Base-by-base conservation (phyloP, 2,797 vertebrate genomes). In the Gambelia wislizenii region DNA sequence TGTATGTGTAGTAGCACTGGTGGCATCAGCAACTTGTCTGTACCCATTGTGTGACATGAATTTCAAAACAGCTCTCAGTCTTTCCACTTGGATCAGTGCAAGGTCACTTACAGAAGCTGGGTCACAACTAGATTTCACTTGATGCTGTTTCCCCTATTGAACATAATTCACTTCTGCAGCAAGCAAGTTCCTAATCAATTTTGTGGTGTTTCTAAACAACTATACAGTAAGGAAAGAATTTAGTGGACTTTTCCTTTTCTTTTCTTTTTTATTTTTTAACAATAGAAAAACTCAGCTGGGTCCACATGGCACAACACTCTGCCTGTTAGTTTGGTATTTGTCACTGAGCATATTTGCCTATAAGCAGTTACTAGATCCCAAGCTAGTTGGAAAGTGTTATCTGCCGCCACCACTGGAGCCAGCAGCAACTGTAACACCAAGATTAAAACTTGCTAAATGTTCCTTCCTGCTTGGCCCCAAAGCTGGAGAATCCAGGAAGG, bases 371-470 rank as follows among this genome's bases (percentile, higher is more conserved):
- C 70, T 83, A 8, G 76, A 89, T 76, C 77, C 78, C 44, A 86
- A 39, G 64, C 54, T 54, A 56, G 47, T 30, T 82, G 33, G 72
- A 54, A 69, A 83, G 22, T 1, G 72, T 85, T 89, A 89, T 89
- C 89, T 75, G 18, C 10, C n/a, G 27, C n/a, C 44, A 56, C 70
- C 84, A 85, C 67, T n/a, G 61, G 54, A 69, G 59, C 33, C 72
- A 77, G 39, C 47, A 83, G 56, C 36, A 83, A 76, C 89, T 86
- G 78, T 70, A 69, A 36, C 30, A 83, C 84, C 30, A 67, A 86
- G 84, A 89, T 89, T 89, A 89, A 14, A 86, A 83, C 59, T 75
- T 86, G 30, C 78, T 67, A 77, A 82, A 64, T 82, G 4, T 52
- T 56, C 36, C 59, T 76, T 86, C 84, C 49, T 76, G 70, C 70